phyloP scores from a whole-genome alignment of 2,113 vertebrate species.

The Seriola quinqueradiata region DNA sequence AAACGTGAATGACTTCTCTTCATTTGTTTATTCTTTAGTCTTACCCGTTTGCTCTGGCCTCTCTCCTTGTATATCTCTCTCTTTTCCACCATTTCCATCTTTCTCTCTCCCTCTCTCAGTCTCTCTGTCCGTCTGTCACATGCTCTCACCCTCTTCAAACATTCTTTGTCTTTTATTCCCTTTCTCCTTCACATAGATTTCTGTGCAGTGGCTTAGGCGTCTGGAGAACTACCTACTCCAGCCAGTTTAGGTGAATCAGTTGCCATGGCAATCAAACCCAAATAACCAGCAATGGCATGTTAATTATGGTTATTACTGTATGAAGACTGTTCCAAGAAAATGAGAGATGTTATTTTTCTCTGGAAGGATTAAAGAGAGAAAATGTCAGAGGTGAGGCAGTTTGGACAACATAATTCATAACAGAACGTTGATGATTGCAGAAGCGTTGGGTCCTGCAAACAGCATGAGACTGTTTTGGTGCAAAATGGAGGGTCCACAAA shows the following conservation, averaged over 20 bases:
- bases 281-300: constrained; percentile 83
- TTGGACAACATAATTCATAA: constrained; percentile 70
- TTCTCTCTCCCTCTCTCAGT: not conserved
- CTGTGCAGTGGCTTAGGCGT: constrained; percentile 52
- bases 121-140: not conserved
- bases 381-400: constrained; percentile 72
- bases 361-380: constrained; percentile 66
- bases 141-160: constrained; percentile 18
- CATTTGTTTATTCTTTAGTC: constrained; percentile 2
- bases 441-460: constrained; percentile 14
- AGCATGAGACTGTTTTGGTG: not conserved
- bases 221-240: constrained; percentile 71
- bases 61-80: not conserved
- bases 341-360: constrained; percentile 66
- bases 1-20: constrained; percentile 32
- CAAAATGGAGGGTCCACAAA: constrained; percentile 32
- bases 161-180: constrained; percentile 53
- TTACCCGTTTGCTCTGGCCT: not conserved
- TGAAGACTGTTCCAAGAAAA: constrained; percentile 74
- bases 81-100: not conserved
- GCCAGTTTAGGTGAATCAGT: constrained; percentile 77
- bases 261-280: constrained; percentile 82
- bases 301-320: constrained; percentile 84
- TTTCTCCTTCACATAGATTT: constrained; percentile 59
- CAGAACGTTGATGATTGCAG: constrained; percentile 51